Evolutionary conservation across 2,113 vertebrate genomes (phyloP), one percentile per base, ranked within the genome.

Genomic region (Thinocorus orbignyianus): DNA sequence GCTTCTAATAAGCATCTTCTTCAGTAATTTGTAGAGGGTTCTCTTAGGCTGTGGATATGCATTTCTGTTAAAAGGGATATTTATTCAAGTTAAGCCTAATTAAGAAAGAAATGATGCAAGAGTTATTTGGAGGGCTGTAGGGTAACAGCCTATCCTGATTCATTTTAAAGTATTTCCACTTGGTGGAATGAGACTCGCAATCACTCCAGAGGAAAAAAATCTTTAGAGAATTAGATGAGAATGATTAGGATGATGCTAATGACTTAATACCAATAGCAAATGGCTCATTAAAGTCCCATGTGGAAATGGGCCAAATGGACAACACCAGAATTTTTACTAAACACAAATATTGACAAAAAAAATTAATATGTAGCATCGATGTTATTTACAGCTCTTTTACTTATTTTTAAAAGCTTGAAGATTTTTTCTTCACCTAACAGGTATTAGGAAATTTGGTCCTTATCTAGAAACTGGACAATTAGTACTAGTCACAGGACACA

Each of bases 81-180:
- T 91, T 90, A 62, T 92, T 95, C 88, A 82, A 91, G 84, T 83
- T 90, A 91, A 91, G 70, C 66, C 58, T 91, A 86, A 95, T 94
- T 93, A 77, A 96, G 92, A 82, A 93, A 92, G 83, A 96, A 96
- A 92, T 92, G 44, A 89, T 87, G 89, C 87, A 94, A 88, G 70
- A 91, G 81, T 94, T 94, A 65, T 91, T 91, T 94, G 70, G 37
- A 97, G 41, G 70, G 48, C 44, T 92, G 39, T 60, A 78, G 69
- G n/a, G 79, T 78, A 90, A 69, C 39, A 62, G 46, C 55, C 69
- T 89, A 55, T 79, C 33, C 69, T 65, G 44, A 81, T 79, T 88
- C 52, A 54, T 87, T 93, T 90, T 60, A 44, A 70, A 91, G 51
- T 91, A 79, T 81, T 94, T 93, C 39, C 52, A 72, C 73, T 93